Conservation (phyloP, 2,888 invertebrate genomes). For the Tyria jacobaeae region DNA sequence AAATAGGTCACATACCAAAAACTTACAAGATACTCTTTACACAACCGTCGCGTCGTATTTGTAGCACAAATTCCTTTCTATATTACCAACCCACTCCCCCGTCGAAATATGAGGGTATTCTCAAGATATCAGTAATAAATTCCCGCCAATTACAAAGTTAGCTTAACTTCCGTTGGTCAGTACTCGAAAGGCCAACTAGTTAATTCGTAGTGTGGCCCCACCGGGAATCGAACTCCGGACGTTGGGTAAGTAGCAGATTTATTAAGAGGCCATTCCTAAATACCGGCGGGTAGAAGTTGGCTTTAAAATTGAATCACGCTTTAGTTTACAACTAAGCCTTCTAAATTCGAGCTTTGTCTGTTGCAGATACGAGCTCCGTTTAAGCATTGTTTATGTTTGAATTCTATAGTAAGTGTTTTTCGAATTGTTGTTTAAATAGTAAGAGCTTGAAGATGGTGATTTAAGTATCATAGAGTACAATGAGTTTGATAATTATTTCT, state of each 20-base stretch:
- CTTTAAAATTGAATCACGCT: slow-evolving; percentile 82
- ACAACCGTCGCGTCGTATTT: slow-evolving; percentile 4
- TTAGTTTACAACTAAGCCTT: slow-evolving; percentile 76
- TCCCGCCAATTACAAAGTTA: slow-evolving; percentile 68
- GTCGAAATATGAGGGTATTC: slow-evolving; percentile 48
- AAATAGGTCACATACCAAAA: no score
- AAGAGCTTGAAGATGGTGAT: neutral
- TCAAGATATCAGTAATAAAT: slow-evolving; percentile 64
- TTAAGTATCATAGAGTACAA: neutral
- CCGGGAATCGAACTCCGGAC: slow-evolving; percentile 80
- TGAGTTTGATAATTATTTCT: neutral
- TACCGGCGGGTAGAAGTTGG: slow-evolving; percentile 63
- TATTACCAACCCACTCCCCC: slow-evolving; percentile 33
- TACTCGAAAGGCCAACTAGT: slow-evolving; percentile 69
- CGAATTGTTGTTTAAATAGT: slow-evolving; percentile 15
- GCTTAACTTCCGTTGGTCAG: slow-evolving; percentile 72
- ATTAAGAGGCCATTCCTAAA: slow-evolving; percentile 80
- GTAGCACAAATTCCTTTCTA: slow-evolving; percentile 25
- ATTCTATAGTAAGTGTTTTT: slow-evolving; percentile 29
- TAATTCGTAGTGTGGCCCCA: slow-evolving; percentile 73
- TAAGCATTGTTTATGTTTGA: slow-evolving; percentile 51
- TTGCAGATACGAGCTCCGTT: slow-evolving; percentile 60
- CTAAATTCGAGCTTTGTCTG: slow-evolving; percentile 67
- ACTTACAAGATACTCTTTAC: no score
- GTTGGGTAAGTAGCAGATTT: slow-evolving; percentile 79